Evolutionary conservation across 2,888 invertebrate species (phyloP).

Genomic region (Labia minor): DNA sequence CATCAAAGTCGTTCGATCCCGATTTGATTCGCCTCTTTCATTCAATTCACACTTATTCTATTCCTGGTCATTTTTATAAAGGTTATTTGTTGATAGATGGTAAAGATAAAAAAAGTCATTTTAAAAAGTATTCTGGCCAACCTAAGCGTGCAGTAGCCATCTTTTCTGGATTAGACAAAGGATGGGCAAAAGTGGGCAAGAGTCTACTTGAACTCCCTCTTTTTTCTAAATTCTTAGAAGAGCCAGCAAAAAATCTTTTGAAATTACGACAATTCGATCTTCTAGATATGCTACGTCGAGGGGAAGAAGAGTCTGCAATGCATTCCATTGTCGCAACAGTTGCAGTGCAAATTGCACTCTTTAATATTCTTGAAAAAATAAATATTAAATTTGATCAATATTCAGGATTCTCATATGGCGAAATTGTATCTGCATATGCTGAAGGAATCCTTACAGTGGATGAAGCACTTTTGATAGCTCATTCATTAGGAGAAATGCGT

Average conservation of each 20-base stretch:
- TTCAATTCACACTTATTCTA: constrained; percentile 30
- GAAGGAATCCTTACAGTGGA: constrained; percentile 82
- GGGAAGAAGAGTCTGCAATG: constrained; percentile 24
- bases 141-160: constrained; percentile 47
- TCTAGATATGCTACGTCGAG: background rate
- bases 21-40: constrained; percentile 30
- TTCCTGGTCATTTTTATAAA: constrained; percentile 39
- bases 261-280: background rate
- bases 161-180: constrained; percentile 64
- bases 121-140: background rate
- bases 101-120: constrained; percentile 17
- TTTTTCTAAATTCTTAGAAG: constrained; percentile 51
- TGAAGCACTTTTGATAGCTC: constrained; percentile 74
- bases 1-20: constrained; percentile 24
- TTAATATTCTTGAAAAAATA: background rate
- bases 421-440: constrained; percentile 89
- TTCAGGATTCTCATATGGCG: constrained; percentile 63
- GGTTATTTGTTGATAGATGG: constrained; percentile 38
- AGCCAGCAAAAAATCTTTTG: constrained; percentile 25
- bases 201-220: constrained; percentile 53
- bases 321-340: constrained; percentile 30
- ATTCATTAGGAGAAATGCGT: constrained; percentile 41
- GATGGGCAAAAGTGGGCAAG: constrained; percentile 58
- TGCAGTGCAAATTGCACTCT: constrained; percentile 38
- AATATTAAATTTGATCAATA: background rate